Base-by-base conservation (phyloP, 2,797 vertebrate species). In the Oreonectes daqikongensis region DNA sequence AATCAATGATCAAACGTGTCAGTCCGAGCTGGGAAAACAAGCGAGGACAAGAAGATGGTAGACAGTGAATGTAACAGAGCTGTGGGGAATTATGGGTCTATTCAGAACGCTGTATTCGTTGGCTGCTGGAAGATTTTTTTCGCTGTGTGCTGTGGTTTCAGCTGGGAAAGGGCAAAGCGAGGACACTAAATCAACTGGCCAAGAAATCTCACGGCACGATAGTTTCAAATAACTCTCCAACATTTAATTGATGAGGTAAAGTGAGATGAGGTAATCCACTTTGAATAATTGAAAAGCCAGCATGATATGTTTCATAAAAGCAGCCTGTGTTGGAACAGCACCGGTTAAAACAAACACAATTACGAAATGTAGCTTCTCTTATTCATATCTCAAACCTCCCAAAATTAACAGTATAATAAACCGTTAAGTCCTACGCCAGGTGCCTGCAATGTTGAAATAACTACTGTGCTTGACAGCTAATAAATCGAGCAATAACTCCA, bases 1-100 rank as follows among this genome's bases (percentile, higher is more conserved):
- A 92, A 92, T 92, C 88, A 84, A 92, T 93, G 82, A 89, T 87
- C 90, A 91, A 88, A 90, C 18, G 50, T 87, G 91, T 88, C 92
- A 65, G 77, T 92, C 88, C 69, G 53, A 40, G 83, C 81, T 77
- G 82, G 84, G 75, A 78, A 73, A 75, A 44, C 75, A 68, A 67
- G 77, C 61, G 57, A 79, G 28, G 59, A 61, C 48, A 78, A 77
- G 40, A 84, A 78, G 35, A 53, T 76, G 84, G 22, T 83, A 89
- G 88, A 88, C 87, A 85, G 84, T 78, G 81, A 87, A 81, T 40
- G 69, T 86, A 85, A 88, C 87, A 85, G 79, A 89, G 90, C 90
- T 90, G 86, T 78, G 72, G 90, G 92, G 78, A 90, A 90, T 90
- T 89, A 87, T 68, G 86, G 80, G 81, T 80, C 81, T 83, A 83